phyloP scores from a whole-genome alignment of 1,140 invertebrate genomes.

The Musca domestica region DNA sequence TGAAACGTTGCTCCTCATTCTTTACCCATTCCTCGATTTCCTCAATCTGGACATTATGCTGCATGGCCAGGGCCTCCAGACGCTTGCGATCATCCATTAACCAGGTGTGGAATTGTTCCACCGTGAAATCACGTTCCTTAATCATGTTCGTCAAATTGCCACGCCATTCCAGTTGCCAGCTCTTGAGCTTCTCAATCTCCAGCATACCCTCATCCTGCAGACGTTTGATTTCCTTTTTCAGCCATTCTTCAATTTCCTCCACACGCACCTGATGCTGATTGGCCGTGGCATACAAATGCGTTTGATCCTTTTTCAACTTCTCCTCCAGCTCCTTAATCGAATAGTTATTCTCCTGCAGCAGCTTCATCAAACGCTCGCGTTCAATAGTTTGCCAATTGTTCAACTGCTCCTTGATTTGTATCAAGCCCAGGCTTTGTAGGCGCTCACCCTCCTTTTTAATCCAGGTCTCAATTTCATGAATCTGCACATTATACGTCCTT shows the following conservation, averaged over 20 bases:
- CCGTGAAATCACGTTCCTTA: slow-evolving; percentile 47
- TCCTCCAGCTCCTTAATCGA: slow-evolving; percentile 47
- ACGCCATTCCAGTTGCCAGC: slow-evolving; percentile 50
- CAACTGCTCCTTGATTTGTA: slow-evolving; percentile 42
- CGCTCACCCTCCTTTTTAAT: slow-evolving; percentile 46
- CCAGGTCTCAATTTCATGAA: slow-evolving; percentile 47
- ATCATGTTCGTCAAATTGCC: slow-evolving; percentile 50
- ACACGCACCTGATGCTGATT: slow-evolving; percentile 49
- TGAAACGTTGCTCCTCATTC: slow-evolving; percentile 48
- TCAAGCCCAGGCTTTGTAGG: slow-evolving; percentile 43
- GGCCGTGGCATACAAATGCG: slow-evolving; percentile 44
- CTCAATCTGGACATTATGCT: slow-evolving; percentile 50
- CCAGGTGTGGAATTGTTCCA: slow-evolving; percentile 52
- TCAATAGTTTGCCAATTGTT: slow-evolving; percentile 51
- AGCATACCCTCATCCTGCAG: slow-evolving; percentile 42
- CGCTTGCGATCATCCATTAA: slow-evolving; percentile 44
- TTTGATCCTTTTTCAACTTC: slow-evolving; percentile 41
- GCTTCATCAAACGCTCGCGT: slow-evolving; percentile 39
- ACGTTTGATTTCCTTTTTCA: slow-evolving; percentile 45
- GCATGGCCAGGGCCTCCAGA: slow-evolving; percentile 44
- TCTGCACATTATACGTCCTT: slow-evolving; percentile 43
- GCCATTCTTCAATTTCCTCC: slow-evolving; percentile 50
- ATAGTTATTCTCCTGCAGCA: slow-evolving; percentile 45
- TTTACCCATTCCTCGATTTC: slow-evolving; percentile 50
- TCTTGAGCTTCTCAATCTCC: slow-evolving; percentile 45